Conservation (phyloP, 2,113 vertebrate genomes). For the Stomatorhinus ivindoensis region DNA sequence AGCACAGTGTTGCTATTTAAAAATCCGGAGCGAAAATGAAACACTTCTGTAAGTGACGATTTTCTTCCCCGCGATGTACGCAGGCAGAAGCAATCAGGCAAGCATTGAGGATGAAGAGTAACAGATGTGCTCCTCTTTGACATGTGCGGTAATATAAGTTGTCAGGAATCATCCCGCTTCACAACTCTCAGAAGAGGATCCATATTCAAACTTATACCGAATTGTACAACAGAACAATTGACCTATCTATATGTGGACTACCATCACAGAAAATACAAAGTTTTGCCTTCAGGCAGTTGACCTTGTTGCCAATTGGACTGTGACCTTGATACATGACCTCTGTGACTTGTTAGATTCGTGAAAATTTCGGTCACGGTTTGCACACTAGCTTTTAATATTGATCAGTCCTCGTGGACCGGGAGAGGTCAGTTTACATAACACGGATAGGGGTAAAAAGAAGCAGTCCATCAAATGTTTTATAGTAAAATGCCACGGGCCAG, state of each 20-base stretch:
- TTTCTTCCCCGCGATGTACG: not conserved
- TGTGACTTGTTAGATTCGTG: slow-evolving; percentile 34
- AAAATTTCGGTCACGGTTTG: slow-evolving; percentile 40
- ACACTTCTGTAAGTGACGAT: slow-evolving; percentile 1
- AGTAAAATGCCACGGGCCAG: not conserved
- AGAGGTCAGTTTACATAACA: slow-evolving; percentile 29
- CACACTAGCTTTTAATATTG: slow-evolving; percentile 59
- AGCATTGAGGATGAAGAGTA: not conserved
- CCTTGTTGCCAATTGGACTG: slow-evolving; percentile 41
- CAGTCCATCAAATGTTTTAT: slow-evolving; percentile 22
- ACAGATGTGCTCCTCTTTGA: not conserved
- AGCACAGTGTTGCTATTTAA: slow-evolving; percentile 1
- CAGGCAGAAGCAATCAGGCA: not conserved
- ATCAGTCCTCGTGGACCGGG: slow-evolving; percentile 41
- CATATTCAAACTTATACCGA: not conserved
- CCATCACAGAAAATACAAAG: not conserved
- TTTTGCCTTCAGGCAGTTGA: slow-evolving; percentile 13
- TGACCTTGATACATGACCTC: slow-evolving; percentile 56
- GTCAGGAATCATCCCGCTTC: not conserved
- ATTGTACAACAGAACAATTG: not conserved
- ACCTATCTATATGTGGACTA: not conserved
- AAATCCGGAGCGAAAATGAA: not conserved
- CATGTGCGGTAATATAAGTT: not conserved
- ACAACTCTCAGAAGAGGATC: not conserved
- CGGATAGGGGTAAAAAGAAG: not conserved